These are phyloP conservation scores for Gopherus flavomarginatus DNA, from an alignment of 2,113 vertebrate species.

Conservation along the genomic window DNA sequence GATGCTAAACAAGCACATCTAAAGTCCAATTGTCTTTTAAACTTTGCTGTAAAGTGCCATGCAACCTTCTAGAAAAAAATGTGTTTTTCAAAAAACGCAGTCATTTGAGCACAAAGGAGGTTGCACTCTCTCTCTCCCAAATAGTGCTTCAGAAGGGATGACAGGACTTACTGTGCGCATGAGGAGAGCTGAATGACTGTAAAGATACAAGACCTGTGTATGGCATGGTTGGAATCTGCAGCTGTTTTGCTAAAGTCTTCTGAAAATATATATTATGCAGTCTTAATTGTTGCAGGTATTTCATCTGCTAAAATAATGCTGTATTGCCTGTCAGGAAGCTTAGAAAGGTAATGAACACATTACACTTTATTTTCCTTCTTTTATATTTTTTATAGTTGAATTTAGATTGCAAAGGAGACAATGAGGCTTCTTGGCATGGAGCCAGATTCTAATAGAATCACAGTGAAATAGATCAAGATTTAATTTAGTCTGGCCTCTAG, in stretches of 20 bases:
- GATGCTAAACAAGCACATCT: constrained; percentile 6
- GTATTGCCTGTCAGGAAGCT: neutral
- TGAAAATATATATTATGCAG: neutral
- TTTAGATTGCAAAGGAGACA: neutral
- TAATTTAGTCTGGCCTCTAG: constrained; percentile 38
- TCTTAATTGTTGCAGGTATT: neutral
- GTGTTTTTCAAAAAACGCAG: neutral
- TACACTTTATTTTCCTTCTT: neutral
- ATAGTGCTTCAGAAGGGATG: constrained; percentile 3
- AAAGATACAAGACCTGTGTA: neutral
- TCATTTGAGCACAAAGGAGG: neutral
- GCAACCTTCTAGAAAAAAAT: neutral
- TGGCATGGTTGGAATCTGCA: neutral
- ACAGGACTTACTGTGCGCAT: neutral
- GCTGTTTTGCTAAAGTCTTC: accelerated
- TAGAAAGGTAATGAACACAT: neutral
- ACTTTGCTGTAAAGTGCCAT: constrained; percentile 9
- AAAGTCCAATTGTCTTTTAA: constrained; percentile 10
- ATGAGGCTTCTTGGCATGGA: constrained; percentile 1
- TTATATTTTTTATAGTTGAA: neutral
- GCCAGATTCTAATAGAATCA: constrained; percentile 41
- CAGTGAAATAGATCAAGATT: constrained; percentile 10
- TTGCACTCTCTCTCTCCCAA: neutral
- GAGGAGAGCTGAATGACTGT: neutral
- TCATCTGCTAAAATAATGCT: neutral